Conservation (phyloP, 2,888 invertebrate genomes). For the Drosophila barbarae region DNA sequence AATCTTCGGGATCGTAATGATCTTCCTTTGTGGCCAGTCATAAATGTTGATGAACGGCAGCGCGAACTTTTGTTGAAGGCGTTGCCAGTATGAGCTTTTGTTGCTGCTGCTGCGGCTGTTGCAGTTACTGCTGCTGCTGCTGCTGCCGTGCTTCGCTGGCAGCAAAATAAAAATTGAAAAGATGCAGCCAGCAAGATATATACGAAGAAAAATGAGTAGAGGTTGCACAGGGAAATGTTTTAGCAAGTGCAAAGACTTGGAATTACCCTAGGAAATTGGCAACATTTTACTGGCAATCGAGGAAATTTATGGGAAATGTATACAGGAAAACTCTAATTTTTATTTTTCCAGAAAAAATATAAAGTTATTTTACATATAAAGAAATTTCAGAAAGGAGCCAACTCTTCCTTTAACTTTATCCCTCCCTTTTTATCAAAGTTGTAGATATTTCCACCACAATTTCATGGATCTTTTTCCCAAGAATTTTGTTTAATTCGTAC, state of each 20-base stretch:
- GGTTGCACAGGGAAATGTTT: conserved; percentile 8
- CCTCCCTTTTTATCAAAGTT: neutral
- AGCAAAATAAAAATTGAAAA: conserved; percentile 69
- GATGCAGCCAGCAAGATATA: conserved; percentile 65
- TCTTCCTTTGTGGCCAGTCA: conserved; percentile 59
- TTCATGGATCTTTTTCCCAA: neutral
- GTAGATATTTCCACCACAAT: no score
- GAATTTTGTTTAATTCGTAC: neutral
- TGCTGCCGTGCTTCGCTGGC: conserved; percentile 54
- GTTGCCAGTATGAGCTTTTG: conserved; percentile 63
- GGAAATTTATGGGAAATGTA: neutral
- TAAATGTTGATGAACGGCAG: conserved; percentile 75
- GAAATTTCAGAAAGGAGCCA: accelerated
- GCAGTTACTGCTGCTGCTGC: conserved; percentile 45
- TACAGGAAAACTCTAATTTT: neutral
- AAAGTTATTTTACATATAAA: neutral
- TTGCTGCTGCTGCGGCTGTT: conserved; percentile 50
- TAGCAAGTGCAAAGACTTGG: neutral
- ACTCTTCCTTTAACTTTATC: neutral
- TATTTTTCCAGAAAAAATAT: neutral
- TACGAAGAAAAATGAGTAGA: conserved; percentile 25
- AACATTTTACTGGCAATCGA: neutral
- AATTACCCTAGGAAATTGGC: conserved; percentile 15
- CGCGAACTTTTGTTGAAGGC: conserved; percentile 70
- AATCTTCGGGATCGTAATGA: conserved; percentile 40